Evolutionary conservation across 2,113 vertebrate genomes (phyloP).

Genomic region (Lepisosteus osseus): DNA sequence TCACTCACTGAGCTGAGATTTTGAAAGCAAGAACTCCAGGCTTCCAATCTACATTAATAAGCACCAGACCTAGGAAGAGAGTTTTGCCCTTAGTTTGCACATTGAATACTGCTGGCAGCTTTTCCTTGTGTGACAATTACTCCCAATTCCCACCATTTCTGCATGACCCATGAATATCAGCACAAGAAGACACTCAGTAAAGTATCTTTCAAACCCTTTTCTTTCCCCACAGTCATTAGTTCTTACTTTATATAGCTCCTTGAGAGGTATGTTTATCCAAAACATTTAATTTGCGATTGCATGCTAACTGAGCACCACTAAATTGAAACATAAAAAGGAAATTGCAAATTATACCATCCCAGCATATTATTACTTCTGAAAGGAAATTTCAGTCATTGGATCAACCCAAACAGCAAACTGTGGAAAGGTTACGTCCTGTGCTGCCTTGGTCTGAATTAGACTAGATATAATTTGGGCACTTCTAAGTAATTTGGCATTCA

Average conservation of each 20-base stretch:
- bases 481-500: conserved; percentile 1
- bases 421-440: conserved; percentile 3
- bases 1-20: background rate
- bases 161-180: too few relatives aligned
- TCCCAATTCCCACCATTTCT: too few relatives aligned
- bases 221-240: background rate
- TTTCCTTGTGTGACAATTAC: too few relatives aligned
- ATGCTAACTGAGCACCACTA: background rate
- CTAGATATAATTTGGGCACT: background rate
- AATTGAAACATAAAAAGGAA: conserved; percentile 11
- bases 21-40: background rate
- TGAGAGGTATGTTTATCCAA: background rate
- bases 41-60: background rate
- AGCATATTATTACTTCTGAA: conserved; percentile 12
- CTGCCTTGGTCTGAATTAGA: background rate
- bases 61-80: too few relatives aligned
- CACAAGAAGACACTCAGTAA: too few relatives aligned
- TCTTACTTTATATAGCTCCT: background rate
- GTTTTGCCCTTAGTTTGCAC: too few relatives aligned
- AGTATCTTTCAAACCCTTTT: too few relatives aligned
- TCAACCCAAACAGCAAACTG: background rate
- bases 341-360: conserved; percentile 14
- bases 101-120: too few relatives aligned
- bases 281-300: conserved; percentile 6
- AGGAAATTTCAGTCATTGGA: conserved; percentile 6